These are phyloP conservation scores for Deilephila elpenor DNA, from an alignment of 2,888 invertebrate species.

Conservation along the genomic window DNA sequence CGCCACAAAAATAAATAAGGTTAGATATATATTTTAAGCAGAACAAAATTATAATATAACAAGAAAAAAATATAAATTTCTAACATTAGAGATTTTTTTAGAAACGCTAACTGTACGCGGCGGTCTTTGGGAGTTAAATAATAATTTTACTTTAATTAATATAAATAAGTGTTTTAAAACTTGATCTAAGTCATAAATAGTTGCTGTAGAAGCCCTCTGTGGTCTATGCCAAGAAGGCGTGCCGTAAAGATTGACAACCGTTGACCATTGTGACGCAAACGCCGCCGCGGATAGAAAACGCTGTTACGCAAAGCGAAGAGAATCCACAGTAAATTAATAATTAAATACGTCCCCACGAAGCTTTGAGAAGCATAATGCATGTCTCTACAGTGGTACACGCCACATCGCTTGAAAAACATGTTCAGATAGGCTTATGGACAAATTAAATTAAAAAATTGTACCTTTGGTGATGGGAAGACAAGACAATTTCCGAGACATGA, in stretches of 20 bases:
- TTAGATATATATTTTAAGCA: conserved; percentile 74
- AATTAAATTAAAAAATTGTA: background rate
- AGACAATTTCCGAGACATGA: background rate
- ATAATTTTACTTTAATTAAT: background rate
- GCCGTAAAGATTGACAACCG: background rate
- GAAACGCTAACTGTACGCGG: conserved; percentile 36
- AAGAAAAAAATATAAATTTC: conserved; percentile 32
- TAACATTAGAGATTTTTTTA: conserved; percentile 37
- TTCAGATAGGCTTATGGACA: background rate
- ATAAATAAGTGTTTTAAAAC: background rate
- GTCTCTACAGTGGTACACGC: conserved; percentile 35
- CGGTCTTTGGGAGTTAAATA: conserved; percentile 8
- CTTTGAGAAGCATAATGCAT: conserved; percentile 48
- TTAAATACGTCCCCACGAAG: conserved; percentile 32
- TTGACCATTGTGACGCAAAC: background rate
- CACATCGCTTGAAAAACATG: conserved; percentile 29
- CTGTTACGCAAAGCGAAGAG: conserved; percentile 4
- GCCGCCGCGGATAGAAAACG: conserved; percentile 1
- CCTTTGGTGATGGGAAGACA: conserved; percentile 12
- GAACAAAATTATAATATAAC: conserved; percentile 48
- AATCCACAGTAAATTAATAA: background rate
- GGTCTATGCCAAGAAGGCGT: background rate
- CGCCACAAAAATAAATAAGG: conserved; percentile 66
- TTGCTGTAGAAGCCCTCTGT: background rate
- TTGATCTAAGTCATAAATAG: background rate